Evolutionary conservation across 2,113 vertebrate genomes (phyloP), one percentile per base, ranked within the genome.

Genomic region (Ondatra zibethicus): DNA sequence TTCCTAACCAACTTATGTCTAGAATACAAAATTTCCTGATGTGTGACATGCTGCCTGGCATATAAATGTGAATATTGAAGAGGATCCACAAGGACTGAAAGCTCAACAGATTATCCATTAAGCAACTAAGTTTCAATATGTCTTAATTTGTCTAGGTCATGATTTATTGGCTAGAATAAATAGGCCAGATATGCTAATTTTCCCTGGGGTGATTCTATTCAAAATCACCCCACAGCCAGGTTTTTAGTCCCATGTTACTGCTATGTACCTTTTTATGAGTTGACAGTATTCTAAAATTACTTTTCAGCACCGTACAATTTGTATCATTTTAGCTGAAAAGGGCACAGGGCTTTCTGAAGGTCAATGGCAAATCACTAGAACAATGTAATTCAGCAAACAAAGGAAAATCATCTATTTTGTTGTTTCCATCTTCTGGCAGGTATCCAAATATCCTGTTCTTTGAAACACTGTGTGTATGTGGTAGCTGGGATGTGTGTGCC

Each of bases 31-130:
- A 88, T 93, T 89, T 94, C 66, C 50, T 92, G 33, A 29, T 33
- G 45, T 93, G 61, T 92, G 91, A 91, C 86, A 92, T 61, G 73
- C 63, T 95, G 72, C 81, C 76, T 80, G 61, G 39, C 31, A 70
- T 66, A 36, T 47, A 77, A 95, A 95, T 92, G 97, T 94, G 78
- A 97, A 97, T 97, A 87, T 61, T 91, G 80, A 93, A 86, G 94
- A 50, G 50, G 42, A 94, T 92, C 88, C 88, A 89, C 87, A 78
- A 80, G 77, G 94, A 95, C 97, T 89, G 82, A 98, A 97, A 98
- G 97, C 89, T 92, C 97, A 97, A 96, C 97, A 88, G 92, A 97
- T 97, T 98, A 96, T 97, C 93, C 94, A 96, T 97, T 98, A 98
- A 97, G 76, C 75, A 97, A 95, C 92, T 80, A 92, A 95, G 78